These are phyloP conservation scores for Adelosebastes latens DNA, from an alignment of 2,797 vertebrate species.

Conservation along the genomic window DNA sequence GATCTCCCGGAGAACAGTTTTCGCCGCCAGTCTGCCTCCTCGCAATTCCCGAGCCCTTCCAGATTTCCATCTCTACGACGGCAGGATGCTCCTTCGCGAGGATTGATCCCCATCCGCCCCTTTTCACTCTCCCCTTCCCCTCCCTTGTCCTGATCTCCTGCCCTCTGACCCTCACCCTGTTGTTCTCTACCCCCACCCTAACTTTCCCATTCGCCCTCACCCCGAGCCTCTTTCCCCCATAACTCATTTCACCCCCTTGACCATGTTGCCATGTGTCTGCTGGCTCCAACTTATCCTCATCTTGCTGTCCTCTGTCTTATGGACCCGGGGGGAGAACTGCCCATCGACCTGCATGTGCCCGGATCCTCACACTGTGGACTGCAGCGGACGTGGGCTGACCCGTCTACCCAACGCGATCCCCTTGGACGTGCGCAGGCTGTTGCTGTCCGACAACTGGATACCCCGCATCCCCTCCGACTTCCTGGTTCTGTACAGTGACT, in stretches of 20 bases:
- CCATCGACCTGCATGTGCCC: constrained; percentile 91
- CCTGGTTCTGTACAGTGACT: constrained; percentile 94
- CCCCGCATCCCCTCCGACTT: constrained; percentile 92
- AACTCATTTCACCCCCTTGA: constrained; percentile 77
- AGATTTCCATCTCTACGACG: constrained; percentile 54
- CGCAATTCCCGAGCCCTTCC: constrained; percentile 48
- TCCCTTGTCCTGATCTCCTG: constrained; percentile 72
- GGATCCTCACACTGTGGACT: constrained; percentile 97
- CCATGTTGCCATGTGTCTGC: constrained; percentile 91
- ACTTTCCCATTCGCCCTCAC: constrained; percentile 71
- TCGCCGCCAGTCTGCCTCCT: constrained; percentile 47
- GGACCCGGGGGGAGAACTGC: constrained; percentile 87
- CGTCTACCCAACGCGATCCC: constrained; percentile 92
- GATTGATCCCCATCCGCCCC: constrained; percentile 73
- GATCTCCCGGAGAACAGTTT: constrained; percentile 85
- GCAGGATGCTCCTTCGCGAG: constrained; percentile 75
- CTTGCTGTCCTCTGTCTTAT: constrained; percentile 83
- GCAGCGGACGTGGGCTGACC: constrained; percentile 92
- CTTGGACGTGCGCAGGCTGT: constrained; percentile 92
- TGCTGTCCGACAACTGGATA: constrained; percentile 94
- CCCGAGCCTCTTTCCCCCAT: constrained; percentile 61
- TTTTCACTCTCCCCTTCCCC: constrained; percentile 74
- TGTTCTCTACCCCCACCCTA: constrained; percentile 47
- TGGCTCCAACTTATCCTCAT: constrained; percentile 86
- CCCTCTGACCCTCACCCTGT: constrained; percentile 74